These are phyloP conservation scores for Paraplagusia blochii DNA, from an alignment of 2,113 vertebrate genomes.

Conservation along the genomic window DNA sequence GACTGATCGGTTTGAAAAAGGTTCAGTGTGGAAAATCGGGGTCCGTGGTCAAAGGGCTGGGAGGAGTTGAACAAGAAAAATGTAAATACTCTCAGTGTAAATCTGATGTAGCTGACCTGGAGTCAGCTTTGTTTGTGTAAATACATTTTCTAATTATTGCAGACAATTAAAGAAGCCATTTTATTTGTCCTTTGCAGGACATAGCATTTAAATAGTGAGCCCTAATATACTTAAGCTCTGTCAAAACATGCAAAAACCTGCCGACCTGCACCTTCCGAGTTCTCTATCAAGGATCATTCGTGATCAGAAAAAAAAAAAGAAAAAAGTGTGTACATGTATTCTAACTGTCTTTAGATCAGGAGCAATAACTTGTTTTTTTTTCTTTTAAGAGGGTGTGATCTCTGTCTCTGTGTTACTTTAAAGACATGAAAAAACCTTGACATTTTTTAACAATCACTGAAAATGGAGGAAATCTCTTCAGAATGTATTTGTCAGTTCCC, in stretches of 20 bases:
- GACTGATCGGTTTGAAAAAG: constrained; percentile 3
- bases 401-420: too few relatives aligned
- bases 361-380: background rate
- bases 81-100: constrained; percentile 46
- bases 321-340: background rate
- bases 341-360: background rate
- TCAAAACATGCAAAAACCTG: background rate
- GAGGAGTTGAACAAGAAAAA: constrained; percentile 22
- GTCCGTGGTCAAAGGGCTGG: constrained; percentile 36
- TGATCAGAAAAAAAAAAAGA: background rate
- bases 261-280: background rate
- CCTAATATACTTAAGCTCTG: background rate
- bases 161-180: background rate
- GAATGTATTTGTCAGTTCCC: too few relatives aligned
- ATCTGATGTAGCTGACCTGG: constrained; percentile 36
- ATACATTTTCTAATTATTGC: constrained; percentile 12
- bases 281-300: background rate
- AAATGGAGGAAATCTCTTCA: too few relatives aligned
- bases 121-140: constrained; percentile 44
- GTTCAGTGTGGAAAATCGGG: background rate
- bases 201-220: background rate
- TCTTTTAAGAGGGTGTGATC: too few relatives aligned
- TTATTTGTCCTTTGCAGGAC: background rate
- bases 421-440: too few relatives aligned
- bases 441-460: too few relatives aligned